Conservation (phyloP, 2,797 vertebrate species). For the Acrossocheilus fasciatus region DNA sequence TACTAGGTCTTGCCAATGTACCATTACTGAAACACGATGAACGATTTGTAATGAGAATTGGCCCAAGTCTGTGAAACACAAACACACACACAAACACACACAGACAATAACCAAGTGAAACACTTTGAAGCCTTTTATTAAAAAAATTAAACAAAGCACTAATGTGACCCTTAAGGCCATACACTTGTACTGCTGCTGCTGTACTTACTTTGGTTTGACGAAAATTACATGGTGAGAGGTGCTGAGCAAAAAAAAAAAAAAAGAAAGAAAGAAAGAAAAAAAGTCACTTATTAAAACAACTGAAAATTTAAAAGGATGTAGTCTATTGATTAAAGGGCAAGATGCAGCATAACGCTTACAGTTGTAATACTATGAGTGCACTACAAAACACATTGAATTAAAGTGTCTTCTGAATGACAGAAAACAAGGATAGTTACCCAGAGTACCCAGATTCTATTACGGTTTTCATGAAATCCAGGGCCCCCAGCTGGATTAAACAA, state of each 20-base stretch:
- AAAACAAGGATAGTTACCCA: not conserved
- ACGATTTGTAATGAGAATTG: not conserved
- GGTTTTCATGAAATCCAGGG: not conserved
- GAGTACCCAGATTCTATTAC: not conserved
- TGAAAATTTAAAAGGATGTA: not conserved
- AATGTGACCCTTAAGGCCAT: not conserved
- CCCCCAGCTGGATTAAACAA: not conserved
- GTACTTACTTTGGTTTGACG: slow-evolving; percentile 8
- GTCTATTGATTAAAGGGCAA: not conserved
- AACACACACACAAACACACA: not conserved
- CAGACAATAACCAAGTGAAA: not conserved
- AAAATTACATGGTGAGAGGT: not conserved
- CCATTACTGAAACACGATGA: not conserved
- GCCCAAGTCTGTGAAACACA: not conserved
- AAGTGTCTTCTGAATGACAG: not conserved
- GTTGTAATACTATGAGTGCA: not conserved
- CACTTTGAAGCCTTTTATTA: not conserved
- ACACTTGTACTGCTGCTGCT: not conserved
- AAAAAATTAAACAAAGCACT: not conserved
- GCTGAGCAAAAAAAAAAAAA: not conserved
- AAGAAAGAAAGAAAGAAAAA: not conserved
- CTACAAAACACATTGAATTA: not conserved
- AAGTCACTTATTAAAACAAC: not conserved
- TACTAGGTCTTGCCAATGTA: no score
- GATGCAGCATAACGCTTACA: not conserved